Conservation (phyloP, 2,888 invertebrate genomes). For the Caradrina clavipalpis region DNA sequence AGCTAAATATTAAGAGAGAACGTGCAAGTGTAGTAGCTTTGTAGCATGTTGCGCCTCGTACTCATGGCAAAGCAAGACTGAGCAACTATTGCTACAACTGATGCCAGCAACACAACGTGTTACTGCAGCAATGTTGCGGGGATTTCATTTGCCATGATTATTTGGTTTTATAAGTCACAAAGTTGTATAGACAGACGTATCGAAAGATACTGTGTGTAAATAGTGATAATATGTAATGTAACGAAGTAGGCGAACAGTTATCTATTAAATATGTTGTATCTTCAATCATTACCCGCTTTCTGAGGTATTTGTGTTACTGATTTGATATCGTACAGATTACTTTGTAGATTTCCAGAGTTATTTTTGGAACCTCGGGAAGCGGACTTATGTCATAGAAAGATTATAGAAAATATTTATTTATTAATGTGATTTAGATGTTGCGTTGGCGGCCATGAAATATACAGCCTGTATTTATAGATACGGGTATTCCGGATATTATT, state of each 20-base stretch:
- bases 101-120: background rate
- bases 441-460: background rate
- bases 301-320: background rate
- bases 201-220: conserved; percentile 7
- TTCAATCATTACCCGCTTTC: background rate
- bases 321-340: background rate
- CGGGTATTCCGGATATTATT: conserved; percentile 27
- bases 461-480: too few species aligned
- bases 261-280: conserved; percentile 6
- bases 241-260: background rate
- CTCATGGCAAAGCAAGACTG: conserved; percentile 10
- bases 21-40: background rate
- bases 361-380: background rate
- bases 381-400: background rate
- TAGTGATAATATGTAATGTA: conserved; percentile 12
- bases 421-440: background rate
- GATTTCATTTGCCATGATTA: background rate
- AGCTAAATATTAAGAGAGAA: too few species aligned
- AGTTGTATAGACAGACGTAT: conserved; percentile 21
- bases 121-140: background rate
- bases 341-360: background rate
- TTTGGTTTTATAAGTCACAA: background rate
- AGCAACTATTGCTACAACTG: conserved; percentile 1
- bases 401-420: conserved; percentile 12
- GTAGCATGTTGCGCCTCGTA: background rate